Conservation (phyloP, 2,113 vertebrate species). For the Onychostruthus taczanowskii region DNA sequence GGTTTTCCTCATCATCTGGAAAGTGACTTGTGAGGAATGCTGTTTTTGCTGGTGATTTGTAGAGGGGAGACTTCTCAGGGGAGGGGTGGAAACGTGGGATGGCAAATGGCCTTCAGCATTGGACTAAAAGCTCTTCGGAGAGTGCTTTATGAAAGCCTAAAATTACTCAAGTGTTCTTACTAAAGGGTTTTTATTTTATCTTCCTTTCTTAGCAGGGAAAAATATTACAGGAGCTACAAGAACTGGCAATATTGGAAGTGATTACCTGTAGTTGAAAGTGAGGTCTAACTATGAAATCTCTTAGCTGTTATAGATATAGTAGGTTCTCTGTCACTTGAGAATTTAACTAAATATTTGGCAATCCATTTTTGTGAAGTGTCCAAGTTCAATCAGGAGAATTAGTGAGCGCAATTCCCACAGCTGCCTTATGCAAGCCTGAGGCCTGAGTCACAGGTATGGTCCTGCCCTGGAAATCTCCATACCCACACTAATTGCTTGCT, state of each 20-base stretch:
- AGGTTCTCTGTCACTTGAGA: background rate
- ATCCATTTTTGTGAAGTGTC: background rate
- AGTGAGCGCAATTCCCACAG: background rate
- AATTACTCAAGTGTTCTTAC: background rate
- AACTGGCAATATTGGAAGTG: background rate
- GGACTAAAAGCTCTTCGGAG: background rate
- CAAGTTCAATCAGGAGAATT: background rate
- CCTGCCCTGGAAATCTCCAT: background rate
- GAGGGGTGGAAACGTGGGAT: background rate
- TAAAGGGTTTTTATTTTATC: background rate
- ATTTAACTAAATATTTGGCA: slow-evolving; percentile 38
- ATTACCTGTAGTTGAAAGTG: background rate
- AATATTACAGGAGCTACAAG: background rate
- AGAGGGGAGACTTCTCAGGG: background rate
- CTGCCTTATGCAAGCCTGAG: background rate
- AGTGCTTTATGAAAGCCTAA: background rate
- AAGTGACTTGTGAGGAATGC: background rate
- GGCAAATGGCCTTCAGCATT: background rate
- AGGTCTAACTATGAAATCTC: background rate
- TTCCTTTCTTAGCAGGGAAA: background rate
- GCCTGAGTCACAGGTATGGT: background rate
- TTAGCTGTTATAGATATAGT: background rate
- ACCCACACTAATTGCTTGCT: background rate
- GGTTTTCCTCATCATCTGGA: background rate
- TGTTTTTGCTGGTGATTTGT: background rate